phyloP scores from a whole-genome alignment of 2,113 vertebrate genomes.

The Lipophrys pholis region DNA sequence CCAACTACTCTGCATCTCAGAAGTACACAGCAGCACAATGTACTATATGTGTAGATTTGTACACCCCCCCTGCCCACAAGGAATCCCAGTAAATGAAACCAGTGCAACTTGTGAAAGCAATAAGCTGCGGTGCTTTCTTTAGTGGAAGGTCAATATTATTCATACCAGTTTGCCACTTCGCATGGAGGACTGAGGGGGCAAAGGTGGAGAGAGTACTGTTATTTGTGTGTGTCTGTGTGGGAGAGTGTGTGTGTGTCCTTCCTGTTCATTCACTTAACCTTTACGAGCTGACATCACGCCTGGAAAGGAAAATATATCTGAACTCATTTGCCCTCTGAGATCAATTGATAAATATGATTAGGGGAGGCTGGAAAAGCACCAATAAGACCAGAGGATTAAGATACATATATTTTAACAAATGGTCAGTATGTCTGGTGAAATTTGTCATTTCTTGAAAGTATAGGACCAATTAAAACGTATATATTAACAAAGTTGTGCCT shows the following conservation, averaged over 20 bases:
- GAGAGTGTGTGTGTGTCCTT: constrained; percentile 32
- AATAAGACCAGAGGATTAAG: background rate
- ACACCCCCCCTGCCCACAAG: background rate
- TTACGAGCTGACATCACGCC: constrained; percentile 33
- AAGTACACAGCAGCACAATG: too few species aligned
- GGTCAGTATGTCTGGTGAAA: background rate
- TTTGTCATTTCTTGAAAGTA: background rate
- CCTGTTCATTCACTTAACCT: constrained; percentile 60
- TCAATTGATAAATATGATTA: constrained; percentile 39
- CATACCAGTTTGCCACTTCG: constrained; percentile 38
- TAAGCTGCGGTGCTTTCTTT: constrained; percentile 69
- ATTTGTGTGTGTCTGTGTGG: constrained; percentile 2
- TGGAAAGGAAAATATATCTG: constrained; percentile 44
- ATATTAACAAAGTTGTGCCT: background rate
- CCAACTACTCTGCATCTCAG: background rate
- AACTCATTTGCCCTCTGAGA: constrained; percentile 31
- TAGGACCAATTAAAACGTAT: background rate
- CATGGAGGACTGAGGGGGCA: constrained; percentile 36
- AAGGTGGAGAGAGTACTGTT: constrained; percentile 47
- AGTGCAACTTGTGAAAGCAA: constrained; percentile 46
- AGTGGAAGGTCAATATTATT: constrained; percentile 76
- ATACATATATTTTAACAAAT: background rate
- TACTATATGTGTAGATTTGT: too few species aligned
- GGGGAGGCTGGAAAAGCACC: constrained; percentile 7
- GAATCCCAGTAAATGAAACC: constrained; percentile 36